Evolutionary conservation across 2,888 invertebrate genomes (phyloP).

Genomic region (Epiblema foenella): DNA sequence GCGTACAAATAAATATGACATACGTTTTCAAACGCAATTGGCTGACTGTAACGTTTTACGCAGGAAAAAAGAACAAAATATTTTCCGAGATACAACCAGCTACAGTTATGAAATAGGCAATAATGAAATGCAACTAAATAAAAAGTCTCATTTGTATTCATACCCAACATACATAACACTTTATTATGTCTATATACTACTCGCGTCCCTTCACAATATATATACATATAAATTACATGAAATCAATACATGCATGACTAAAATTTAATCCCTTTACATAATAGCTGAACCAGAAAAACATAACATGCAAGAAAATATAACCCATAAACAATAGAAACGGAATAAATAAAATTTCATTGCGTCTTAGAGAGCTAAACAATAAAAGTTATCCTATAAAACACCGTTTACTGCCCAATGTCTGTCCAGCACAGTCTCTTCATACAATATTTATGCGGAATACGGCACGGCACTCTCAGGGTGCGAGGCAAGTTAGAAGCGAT

Average conservation of each 20-base stretch:
- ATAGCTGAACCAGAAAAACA: slow-evolving; percentile 1
- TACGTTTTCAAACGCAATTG: slow-evolving; percentile 1
- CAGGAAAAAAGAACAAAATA: not conserved
- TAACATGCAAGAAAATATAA: slow-evolving; percentile 46
- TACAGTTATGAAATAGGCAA: not conserved
- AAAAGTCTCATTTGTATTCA: no score
- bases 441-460: slow-evolving; percentile 74
- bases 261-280: no score
- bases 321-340: slow-evolving; percentile 63
- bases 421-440: slow-evolving; percentile 74
- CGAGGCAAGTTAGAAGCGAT: slow-evolving; percentile 28
- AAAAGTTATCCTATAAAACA: slow-evolving; percentile 78
- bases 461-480: slow-evolving; percentile 41
- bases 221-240: not conserved
- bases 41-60: not conserved
- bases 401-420: slow-evolving; percentile 77
- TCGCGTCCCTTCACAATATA: not conserved
- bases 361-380: slow-evolving; percentile 73
- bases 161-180: no score
- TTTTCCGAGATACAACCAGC: not conserved
- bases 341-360: slow-evolving; percentile 58
- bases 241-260: not conserved
- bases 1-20: slow-evolving; percentile 10
- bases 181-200: not conserved
- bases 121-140: not conserved